Conservation (phyloP, 2,888 invertebrate species). For the Hoplodrina blanda region DNA sequence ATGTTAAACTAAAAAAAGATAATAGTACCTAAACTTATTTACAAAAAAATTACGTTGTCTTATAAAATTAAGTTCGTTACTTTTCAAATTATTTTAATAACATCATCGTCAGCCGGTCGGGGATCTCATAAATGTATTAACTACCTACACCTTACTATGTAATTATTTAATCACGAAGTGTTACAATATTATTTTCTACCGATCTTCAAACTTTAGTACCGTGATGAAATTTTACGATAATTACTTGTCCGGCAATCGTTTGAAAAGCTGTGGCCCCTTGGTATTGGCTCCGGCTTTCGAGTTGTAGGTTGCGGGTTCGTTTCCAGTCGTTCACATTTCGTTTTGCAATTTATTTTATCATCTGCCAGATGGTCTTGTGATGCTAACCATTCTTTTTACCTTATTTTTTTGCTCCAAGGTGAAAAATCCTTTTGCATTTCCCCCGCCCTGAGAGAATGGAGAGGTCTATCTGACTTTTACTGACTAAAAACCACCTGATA, state of each 20-base stretch:
- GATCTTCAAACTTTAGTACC: conserved; percentile 12
- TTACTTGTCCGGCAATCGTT: not conserved
- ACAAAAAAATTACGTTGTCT: conserved; percentile 11
- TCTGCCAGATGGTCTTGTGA: too few species aligned
- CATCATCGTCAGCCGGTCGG: not conserved
- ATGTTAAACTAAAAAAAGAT: not conserved
- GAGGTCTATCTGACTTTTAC: too few species aligned
- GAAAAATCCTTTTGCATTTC: too few species aligned
- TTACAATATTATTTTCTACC: conserved; percentile 21
- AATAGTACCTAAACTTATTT: not conserved
- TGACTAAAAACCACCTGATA: too few species aligned
- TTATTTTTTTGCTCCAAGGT: too few species aligned
- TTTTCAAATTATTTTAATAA: conserved; percentile 14
- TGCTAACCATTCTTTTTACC: too few species aligned
- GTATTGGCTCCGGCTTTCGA: too few species aligned
- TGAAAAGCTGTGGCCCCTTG: not conserved
- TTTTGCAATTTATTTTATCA: too few species aligned
- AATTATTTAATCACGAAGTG: conserved; percentile 32
- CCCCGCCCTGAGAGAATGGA: too few species aligned
- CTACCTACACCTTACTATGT: conserved; percentile 9
- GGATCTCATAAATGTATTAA: conserved; percentile 21
- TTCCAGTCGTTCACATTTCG: too few species aligned
- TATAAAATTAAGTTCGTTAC: not conserved
- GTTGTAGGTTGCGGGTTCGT: too few species aligned
- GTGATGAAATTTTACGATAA: conserved; percentile 20